phyloP scores from a whole-genome alignment of 2,113 vertebrate species.

The Mirza zaza region DNA sequence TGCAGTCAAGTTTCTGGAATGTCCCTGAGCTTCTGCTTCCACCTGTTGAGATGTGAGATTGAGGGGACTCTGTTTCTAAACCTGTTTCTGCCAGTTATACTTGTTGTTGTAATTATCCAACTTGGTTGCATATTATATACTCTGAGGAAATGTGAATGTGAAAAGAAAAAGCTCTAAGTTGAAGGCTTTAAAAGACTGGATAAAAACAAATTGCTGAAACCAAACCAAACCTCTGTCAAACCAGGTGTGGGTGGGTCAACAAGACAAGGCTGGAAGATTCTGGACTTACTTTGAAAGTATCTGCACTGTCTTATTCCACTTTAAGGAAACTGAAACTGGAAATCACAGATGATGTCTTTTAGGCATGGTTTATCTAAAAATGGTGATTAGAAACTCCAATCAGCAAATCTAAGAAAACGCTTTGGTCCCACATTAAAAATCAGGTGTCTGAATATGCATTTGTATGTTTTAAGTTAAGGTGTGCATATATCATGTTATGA shows the following conservation, averaged over 20 bases:
- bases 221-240: not conserved
- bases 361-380: not conserved
- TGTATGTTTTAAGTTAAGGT: not conserved
- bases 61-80: slow-evolving; percentile 32
- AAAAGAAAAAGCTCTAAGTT: slow-evolving; percentile 19
- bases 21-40: not conserved
- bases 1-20: not conserved
- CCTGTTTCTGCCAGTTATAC: not conserved
- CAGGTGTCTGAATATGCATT: not conserved
- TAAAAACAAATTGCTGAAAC: not conserved
- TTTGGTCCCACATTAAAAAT: not conserved
- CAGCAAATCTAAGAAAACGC: not conserved
- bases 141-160: not conserved
- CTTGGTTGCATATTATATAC: not conserved
- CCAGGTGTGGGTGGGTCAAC: not conserved
- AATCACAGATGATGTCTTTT: not conserved
- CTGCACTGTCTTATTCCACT: not conserved
- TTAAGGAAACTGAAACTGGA: not conserved
- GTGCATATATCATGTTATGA: not conserved
- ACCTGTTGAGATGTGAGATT: not conserved
- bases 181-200: not conserved
- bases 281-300: not conserved
- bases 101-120: slow-evolving; percentile 34
- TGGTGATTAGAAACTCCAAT: not conserved
- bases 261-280: not conserved